Base-by-base conservation (phyloP, 1,140 invertebrate genomes). In the Bicyclus anynana region DNA sequence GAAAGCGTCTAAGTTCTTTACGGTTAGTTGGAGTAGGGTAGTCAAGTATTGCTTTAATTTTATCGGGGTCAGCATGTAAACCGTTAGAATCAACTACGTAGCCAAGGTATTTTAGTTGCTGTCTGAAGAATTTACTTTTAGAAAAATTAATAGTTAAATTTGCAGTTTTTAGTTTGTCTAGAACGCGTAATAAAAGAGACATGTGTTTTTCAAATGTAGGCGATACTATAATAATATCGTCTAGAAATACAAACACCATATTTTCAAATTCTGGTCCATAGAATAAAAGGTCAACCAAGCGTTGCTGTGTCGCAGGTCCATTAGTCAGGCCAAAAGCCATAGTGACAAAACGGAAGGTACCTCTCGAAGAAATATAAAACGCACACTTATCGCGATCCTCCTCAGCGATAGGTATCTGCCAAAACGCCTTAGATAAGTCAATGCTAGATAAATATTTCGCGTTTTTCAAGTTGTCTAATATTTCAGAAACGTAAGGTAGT, bases 161-260 rank as follows among this genome's bases (percentile, higher is more conserved):
- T 1, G 29, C 49, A 5, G n/a, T 3, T 40, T 40, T 37, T 20
- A 84, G 52, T 47, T 71, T 69, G 0, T 71, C 35, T n/a, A 77
- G 57, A 1, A 4, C 91, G 60, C 26, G 69, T 60, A n/a, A 74
- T 38, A 3, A 90, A 69, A 69, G 33, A 10, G 62, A 44, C 2
- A 91, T 68, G 38, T 65, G 51, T 12, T 49, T 14, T 9, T 69
- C 65, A 13, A 77, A 65, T 2, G 40, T 59, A 1, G 42, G 14
- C 1, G 64, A 59, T 17, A 69, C 50, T 7, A 84, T 67, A 5
- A 86, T 72, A 7, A 84, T 66, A 33, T 87, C 74, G 52, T 87
- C 80, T 10, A 84, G 37, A 51, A 81, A 85, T 4, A 40, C 52
- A 16, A 74, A 74, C 0, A 67, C 59, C 7, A 53, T 55, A n/a